Conservation (phyloP, 2,113 vertebrate genomes). For the Zosterops hypoxanthus region DNA sequence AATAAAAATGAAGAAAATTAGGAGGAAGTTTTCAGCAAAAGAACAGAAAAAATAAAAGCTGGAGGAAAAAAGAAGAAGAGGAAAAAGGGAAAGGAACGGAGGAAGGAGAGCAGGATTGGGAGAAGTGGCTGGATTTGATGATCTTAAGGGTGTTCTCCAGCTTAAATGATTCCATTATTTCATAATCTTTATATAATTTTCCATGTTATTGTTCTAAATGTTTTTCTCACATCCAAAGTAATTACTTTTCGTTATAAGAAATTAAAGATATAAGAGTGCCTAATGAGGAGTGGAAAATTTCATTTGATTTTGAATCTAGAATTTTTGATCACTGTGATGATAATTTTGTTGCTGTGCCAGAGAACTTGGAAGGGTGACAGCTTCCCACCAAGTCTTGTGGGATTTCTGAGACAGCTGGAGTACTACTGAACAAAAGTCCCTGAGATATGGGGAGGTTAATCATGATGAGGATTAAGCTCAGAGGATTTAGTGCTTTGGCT, state of each 20-base stretch:
- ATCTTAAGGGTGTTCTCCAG: background rate
- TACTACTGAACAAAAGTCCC: background rate
- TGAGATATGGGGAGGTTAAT: background rate
- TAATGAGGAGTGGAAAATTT: conserved; percentile 17
- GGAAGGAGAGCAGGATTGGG: background rate
- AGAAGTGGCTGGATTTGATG: rapidly evolving
- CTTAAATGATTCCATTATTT: background rate
- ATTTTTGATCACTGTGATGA: background rate
- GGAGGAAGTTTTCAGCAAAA: background rate
- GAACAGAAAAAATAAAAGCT: background rate
- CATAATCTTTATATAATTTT: background rate
- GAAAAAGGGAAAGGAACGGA: background rate
- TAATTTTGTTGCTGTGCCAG: background rate
- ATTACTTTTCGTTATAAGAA: conserved; percentile 5
- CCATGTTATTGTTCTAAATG: background rate
- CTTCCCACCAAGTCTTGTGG: background rate
- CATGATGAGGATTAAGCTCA: background rate
- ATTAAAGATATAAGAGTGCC: background rate
- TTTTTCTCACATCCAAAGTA: background rate
- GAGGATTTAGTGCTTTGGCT: background rate
- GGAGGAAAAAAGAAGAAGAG: background rate
- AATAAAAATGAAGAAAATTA: background rate
- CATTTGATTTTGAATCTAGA: background rate
- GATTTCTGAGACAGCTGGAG: background rate
- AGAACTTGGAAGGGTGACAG: background rate